A percentile compares a stretch with the other conserved stretches of the same genome.
Conservation (phyloP, 2,797 vertebrate species). For the Darevskia nairensis region DNA sequence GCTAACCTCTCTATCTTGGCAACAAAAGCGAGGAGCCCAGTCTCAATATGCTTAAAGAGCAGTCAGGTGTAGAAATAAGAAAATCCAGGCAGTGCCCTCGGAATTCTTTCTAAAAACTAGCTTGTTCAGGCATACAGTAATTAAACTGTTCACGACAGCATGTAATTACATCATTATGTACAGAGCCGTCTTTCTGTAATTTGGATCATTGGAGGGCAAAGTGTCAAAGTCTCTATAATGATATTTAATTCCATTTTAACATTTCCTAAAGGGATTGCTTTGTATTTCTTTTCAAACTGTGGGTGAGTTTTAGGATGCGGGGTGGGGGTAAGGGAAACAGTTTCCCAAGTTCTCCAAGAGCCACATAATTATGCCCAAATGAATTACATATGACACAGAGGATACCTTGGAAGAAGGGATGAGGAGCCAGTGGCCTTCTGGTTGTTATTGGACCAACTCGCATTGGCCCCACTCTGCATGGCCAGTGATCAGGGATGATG, state of each 20-base stretch:
- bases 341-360: conserved; percentile 45
- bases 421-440: too few species aligned
- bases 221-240: conserved; percentile 77
- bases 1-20: conserved; percentile 16
- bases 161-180: conserved; percentile 83
- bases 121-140: conserved; percentile 73
- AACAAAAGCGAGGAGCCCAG: conserved; percentile 6
- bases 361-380: neutral
- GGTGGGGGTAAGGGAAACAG: neutral
- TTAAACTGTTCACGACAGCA: conserved; percentile 81
- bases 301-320: conserved; percentile 48
- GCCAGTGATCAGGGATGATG: too few species aligned
- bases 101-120: conserved; percentile 36
- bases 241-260: conserved; percentile 75
- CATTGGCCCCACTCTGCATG: too few species aligned
- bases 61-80: conserved; percentile 57
- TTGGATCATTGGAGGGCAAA: conserved; percentile 77
- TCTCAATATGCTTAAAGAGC: conserved; percentile 38
- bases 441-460: too few species aligned
- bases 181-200: conserved; percentile 75
- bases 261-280: conserved; percentile 66
- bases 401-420: too few species aligned
- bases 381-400: too few species aligned
- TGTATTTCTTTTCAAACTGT: conserved; percentile 59
- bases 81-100: conserved; percentile 54